Conservation (phyloP, 1,140 invertebrate species). For the Leptopilina boulardi region DNA sequence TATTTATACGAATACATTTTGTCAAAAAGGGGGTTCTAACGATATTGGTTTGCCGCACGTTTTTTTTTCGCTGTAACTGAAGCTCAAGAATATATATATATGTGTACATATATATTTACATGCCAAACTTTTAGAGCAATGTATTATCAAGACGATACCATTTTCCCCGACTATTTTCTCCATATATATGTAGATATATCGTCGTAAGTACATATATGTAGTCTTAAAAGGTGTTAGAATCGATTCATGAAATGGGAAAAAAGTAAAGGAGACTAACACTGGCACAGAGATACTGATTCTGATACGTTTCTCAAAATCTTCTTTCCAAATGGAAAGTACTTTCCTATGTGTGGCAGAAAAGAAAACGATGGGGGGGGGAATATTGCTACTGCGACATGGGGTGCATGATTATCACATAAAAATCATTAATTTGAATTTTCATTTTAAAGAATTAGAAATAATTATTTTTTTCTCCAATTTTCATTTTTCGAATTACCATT, state of each 20-base stretch:
- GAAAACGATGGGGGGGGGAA: background rate
- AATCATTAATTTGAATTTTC: too few relatives aligned
- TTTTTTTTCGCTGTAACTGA: background rate
- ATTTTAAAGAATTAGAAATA: too few relatives aligned
- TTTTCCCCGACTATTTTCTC: conserved; percentile 1
- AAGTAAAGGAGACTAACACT: background rate
- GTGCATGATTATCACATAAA: too few relatives aligned
- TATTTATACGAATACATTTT: background rate
- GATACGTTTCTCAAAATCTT: conserved; percentile 26
- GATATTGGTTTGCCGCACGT: background rate
- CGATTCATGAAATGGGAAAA: background rate
- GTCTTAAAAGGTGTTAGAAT: conserved; percentile 12
- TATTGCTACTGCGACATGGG: background rate
- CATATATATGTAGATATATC: background rate
- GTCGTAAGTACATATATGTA: background rate
- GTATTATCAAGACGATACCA: background rate
- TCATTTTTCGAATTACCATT: too few relatives aligned
- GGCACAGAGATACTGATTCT: background rate
- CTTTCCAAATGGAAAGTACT: background rate
- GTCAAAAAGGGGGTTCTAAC: background rate
- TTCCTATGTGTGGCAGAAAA: background rate
- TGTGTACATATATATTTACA: too few relatives aligned
- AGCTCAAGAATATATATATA: background rate
- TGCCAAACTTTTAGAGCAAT: background rate
- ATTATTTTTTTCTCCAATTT: too few relatives aligned